Base-by-base conservation (phyloP, 2,113 vertebrate genomes). In the Bos javanicus region DNA sequence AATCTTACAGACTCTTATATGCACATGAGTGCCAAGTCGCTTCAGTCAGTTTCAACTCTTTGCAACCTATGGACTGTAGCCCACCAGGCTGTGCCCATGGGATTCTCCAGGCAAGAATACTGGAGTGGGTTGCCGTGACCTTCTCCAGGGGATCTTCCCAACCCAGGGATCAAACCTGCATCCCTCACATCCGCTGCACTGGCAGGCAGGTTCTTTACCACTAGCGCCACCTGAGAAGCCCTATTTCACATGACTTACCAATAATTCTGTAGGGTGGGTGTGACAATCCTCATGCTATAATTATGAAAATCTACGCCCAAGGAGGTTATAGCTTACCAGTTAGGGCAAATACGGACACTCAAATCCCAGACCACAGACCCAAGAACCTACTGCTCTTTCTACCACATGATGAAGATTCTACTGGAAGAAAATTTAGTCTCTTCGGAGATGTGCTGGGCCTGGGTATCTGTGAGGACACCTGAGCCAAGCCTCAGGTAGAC, bases 1-100 rank as follows among this genome's bases (percentile, higher is more conserved):
- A 21, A 71, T 71, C 67, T 39, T 36, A 71, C n/a, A 71, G 67
- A 23, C 19, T 39, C 10, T 23, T 39, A 71, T 3, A 39, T 0
- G 0, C 1, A 0, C 19, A 6, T 71, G n/a, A 71, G 1, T 39
- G n/a, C 67, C 12, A 23, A 71, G 67, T 71, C 19, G 4, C 67
- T 71, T 71, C n/a, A 39, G n/a, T 23, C 67, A 39, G 23, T 71
- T 39, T 36, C 5, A 1, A 71, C 67, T 71, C n/a, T 36, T 71
- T 71, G 67, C 67, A 71, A 39, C n/a, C 67, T 71, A 71, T 2
- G n/a, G 19, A 71, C 67, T 19, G 9, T 39, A 71, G 67, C 67
- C 67, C n/a, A 23, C 10, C 67, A 39, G 67, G n/a, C 67, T 71
- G 19, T 71, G 67, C 10, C n/a, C n/a, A 3, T 23, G 67, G n/a